phyloP scores from a whole-genome alignment of 2,797 vertebrate species.

The Sibirionetta formosa region DNA sequence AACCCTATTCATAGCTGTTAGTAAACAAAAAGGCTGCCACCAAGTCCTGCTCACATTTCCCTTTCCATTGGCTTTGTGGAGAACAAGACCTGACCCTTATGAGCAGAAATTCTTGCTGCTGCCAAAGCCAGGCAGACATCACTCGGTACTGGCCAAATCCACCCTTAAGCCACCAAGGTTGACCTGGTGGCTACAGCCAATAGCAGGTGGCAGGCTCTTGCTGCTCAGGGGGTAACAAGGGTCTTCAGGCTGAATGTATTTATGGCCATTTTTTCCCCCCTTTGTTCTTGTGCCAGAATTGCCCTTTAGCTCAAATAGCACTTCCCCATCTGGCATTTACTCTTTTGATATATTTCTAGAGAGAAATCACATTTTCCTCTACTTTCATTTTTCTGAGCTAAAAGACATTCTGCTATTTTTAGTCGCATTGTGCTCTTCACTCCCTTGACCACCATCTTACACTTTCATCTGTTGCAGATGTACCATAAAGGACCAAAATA shows the following conservation, averaged over 20 bases:
- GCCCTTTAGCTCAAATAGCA: background rate
- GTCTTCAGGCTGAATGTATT: background rate
- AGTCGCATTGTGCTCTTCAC: background rate
- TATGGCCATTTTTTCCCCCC: background rate
- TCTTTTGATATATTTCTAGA: slow-evolving; percentile 23
- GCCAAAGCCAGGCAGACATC: background rate
- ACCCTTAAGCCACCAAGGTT: background rate
- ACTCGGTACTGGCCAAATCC: background rate
- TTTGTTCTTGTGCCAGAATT: slow-evolving; percentile 14
- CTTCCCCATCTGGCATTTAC: background rate
- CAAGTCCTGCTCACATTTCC: background rate
- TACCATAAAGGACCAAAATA: background rate
- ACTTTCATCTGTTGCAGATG: background rate
- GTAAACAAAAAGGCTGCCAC: background rate
- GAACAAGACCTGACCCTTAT: background rate
- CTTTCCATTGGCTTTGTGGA: background rate
- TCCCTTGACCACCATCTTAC: background rate
- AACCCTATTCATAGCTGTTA: background rate
- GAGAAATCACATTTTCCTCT: slow-evolving; percentile 19
- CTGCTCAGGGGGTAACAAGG: background rate
- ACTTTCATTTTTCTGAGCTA: background rate
- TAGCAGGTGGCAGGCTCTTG: fast-evolving
- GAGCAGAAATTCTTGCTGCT: background rate
- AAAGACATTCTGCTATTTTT: background rate
- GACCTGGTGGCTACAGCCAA: background rate